Base-by-base conservation (phyloP, 2,888 invertebrate genomes). In the Chaitophorus viminalis region DNA sequence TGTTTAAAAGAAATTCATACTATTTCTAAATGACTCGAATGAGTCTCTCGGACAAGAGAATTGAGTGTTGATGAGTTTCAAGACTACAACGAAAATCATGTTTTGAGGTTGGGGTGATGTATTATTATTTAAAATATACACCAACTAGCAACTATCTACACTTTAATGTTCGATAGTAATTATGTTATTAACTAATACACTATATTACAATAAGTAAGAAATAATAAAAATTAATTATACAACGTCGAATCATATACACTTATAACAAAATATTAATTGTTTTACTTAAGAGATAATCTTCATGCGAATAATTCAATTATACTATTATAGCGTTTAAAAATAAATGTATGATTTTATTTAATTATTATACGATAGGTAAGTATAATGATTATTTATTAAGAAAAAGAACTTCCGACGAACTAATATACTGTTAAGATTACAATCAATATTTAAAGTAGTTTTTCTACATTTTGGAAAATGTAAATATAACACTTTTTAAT, bases 11-110 rank as follows among this genome's bases (percentile, higher is more conserved):
- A 54, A 74, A 83, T 68, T 68, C 31, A 36, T 2, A 60, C 11
- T 74, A 83, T 33, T 54, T 72, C n/a, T 21, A 74, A 60, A 74
- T 54, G 60, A 74, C 74, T 74, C 11, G n/a, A n/a, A n/a, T n/a
- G n/a, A n/a, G n/a, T n/a, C n/a, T n/a, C n/a, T n/a, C n/a, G 36
- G 21, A 5, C 11, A 29, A 33, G 68, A 46, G 82, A 3, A 31
- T 11, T 17, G 70, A 72, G 74, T 31, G 14, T 33, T 46, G 31
- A 21, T 17, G 54, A 74, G 74, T 74, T 74, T 54, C 36, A 36
- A 74, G 54, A 74, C 74, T 29, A 29, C 11, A n/a, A 60, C 36
- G 29, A 21, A 74, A 74, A 72, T 52, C 33, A 70, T 70, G 31
- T 70, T 68, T 81, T 46, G 29, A 70, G 31, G 81, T 82, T 46